Percentiles rank a stretch among this genome's conserved stretches.
These are phyloP conservation scores for Cheilosia soror DNA, from an alignment of 2,888 invertebrate species.

Conservation along the genomic window DNA sequence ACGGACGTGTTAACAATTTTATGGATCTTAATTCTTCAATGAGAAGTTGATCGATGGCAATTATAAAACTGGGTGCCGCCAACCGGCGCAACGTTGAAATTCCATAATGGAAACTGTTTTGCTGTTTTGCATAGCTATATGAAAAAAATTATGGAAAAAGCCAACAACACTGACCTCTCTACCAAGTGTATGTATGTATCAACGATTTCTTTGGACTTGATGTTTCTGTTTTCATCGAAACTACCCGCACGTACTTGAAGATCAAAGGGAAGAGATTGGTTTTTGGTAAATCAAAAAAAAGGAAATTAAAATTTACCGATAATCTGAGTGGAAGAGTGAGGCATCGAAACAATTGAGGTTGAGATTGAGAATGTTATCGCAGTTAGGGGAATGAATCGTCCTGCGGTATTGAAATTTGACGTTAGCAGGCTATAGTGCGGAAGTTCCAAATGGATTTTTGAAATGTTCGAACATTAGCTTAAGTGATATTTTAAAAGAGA, in stretches of 20 bases:
- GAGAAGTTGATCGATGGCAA: constrained; percentile 73
- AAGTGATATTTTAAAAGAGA: constrained; percentile 56
- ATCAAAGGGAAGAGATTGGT: constrained; percentile 46
- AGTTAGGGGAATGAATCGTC: constrained; percentile 12
- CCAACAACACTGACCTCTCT: constrained; percentile 42
- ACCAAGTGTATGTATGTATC: constrained; percentile 22
- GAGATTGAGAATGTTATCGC: constrained; percentile 45
- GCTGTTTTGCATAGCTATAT: constrained; percentile 40
- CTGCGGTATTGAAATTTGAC: neutral
- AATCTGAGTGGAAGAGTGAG: constrained; percentile 47
- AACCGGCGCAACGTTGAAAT: constrained; percentile 25
- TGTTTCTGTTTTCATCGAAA: constrained; percentile 36
- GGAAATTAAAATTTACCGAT: constrained; percentile 14
- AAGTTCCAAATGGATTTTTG: constrained; percentile 66
- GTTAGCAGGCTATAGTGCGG: constrained; percentile 26
- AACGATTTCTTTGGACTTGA: constrained; percentile 8
- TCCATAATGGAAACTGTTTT: constrained; percentile 23
- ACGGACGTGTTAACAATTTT: constrained; percentile 74
- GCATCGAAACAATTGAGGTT: constrained; percentile 37
- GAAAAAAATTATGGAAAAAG: constrained; percentile 1
- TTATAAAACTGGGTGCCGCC: constrained; percentile 70
- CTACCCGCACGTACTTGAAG: constrained; percentile 43
- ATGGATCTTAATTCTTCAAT: constrained; percentile 72
- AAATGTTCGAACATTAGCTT: constrained; percentile 61
- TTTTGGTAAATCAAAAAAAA: constrained; percentile 14